Conservation (phyloP, 2,113 vertebrate species). For the Mobula birostris region DNA sequence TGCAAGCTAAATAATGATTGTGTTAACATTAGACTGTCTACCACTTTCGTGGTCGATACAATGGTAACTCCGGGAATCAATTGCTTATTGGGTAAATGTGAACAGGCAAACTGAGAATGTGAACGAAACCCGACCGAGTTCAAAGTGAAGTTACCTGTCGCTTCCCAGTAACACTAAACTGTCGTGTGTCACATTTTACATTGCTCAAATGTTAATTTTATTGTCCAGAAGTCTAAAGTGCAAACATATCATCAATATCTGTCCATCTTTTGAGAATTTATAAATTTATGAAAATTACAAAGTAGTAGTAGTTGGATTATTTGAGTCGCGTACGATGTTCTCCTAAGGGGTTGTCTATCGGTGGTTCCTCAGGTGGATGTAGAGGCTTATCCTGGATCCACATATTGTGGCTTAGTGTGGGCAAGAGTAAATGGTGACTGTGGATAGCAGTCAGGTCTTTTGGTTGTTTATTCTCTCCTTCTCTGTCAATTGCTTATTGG, state of each 20-base stretch:
- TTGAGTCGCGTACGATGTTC: no score
- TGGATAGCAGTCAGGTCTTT: no score
- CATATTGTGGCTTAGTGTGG: no score
- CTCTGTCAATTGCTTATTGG: no score
- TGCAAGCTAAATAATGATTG: neutral
- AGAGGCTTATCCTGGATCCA: no score
- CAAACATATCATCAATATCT: neutral
- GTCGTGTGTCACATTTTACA: neutral
- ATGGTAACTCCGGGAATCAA: neutral
- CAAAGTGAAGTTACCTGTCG: neutral
- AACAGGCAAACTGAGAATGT: neutral
- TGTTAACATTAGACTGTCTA: no score
- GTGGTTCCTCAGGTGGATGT: no score
- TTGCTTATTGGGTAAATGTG: neutral
- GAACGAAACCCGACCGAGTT: neutral
- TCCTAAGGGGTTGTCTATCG: no score
- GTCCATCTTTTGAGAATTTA: neutral
- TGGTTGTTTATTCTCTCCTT: no score
- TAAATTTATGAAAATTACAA: neutral
- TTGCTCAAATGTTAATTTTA: neutral
- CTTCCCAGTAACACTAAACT: neutral
- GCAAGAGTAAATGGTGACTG: no score
- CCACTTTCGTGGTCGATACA: neutral
- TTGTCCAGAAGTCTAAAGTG: neutral
- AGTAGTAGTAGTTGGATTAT: no score